A percentile compares a stretch with the other conserved stretches of the same genome.
Conservation (phyloP, 2,113 vertebrate genomes). For the Cathartes aura region DNA sequence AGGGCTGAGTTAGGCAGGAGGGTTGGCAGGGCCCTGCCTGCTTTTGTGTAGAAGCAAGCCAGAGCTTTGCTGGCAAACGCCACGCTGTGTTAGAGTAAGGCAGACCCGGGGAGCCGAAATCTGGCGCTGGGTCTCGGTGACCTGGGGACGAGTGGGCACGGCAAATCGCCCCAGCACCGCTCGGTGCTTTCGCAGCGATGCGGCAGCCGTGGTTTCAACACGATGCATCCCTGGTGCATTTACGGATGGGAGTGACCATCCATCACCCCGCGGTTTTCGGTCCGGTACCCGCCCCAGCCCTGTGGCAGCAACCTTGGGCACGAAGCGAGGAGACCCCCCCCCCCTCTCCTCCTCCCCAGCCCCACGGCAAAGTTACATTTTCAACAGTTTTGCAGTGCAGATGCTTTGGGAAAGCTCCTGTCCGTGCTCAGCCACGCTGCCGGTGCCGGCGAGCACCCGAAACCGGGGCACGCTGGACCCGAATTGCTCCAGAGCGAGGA, state of each 20-base stretch:
- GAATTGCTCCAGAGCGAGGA: not conserved
- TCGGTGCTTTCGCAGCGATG: not conserved
- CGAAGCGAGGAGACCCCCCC: fast-evolving
- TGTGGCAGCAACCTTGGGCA: not conserved
- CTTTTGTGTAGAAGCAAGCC: not conserved
- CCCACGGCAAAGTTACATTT: not conserved
- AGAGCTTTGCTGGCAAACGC: not conserved
- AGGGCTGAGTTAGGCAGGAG: not conserved
- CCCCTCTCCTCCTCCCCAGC: not conserved
- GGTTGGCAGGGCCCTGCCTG: not conserved
- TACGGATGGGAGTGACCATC: not conserved
- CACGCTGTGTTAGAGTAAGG: fast-evolving
- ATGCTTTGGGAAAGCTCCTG: not conserved
- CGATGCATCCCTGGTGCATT: not conserved
- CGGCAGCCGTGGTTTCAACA: not conserved
- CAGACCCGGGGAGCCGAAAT: not conserved
- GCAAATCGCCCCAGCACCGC: fast-evolving
- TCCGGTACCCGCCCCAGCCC: not conserved
- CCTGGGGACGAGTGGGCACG: not conserved
- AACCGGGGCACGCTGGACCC: not conserved
- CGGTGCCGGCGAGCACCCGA: fast-evolving
- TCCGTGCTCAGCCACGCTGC: fast-evolving
- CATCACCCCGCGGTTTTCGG: not conserved
- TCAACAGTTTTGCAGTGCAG: not conserved
- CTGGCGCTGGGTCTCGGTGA: not conserved